These are phyloP conservation scores for Odontocolon sp. DNA, from an alignment of 2,888 invertebrate genomes.

Conservation along the genomic window DNA sequence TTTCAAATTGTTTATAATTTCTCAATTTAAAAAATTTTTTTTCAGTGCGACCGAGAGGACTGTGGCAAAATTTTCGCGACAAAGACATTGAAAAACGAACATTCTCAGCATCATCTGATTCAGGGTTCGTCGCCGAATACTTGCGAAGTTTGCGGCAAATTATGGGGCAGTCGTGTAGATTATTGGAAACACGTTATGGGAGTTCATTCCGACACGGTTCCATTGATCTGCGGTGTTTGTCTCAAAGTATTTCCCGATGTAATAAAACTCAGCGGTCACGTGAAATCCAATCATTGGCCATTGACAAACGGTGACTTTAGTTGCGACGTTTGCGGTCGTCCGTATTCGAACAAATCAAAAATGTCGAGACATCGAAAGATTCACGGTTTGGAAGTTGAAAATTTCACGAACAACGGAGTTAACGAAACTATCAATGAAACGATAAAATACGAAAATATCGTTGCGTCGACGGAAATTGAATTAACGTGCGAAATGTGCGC, in stretches of 20 bases:
- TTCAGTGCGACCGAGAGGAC: constrained; percentile 76
- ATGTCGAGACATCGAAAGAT: constrained; percentile 82
- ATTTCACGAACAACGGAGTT: constrained; percentile 52
- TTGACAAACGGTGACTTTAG: constrained; percentile 81
- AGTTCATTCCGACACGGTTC: constrained; percentile 81
- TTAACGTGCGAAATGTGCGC: constrained; percentile 76
- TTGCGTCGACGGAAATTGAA: constrained; percentile 59
- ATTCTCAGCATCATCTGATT: constrained; percentile 79
- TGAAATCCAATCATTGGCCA: constrained; percentile 80
- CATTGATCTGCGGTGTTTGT: constrained; percentile 82
- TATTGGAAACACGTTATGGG: constrained; percentile 83
- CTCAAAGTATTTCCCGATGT: constrained; percentile 81
- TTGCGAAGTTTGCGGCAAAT: constrained; percentile 81
- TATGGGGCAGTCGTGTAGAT: constrained; percentile 82
- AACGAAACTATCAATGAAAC: constrained; percentile 61
- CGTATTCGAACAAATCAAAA: constrained; percentile 82
- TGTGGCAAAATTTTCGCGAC: constrained; percentile 81
- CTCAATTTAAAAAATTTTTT: neutral
- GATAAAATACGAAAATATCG: constrained; percentile 14
- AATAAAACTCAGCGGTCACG: constrained; percentile 79
- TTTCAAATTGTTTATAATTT: neutral
- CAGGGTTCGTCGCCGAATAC: constrained; percentile 80
- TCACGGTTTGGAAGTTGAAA: constrained; percentile 76
- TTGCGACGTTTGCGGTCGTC: constrained; percentile 82
- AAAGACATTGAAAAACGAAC: constrained; percentile 79